A percentile compares a stretch with the other conserved stretches of the same genome.
phyloP scores from a whole-genome alignment of 2,888 invertebrate genomes.

The Cylindroiulus punctatus region DNA sequence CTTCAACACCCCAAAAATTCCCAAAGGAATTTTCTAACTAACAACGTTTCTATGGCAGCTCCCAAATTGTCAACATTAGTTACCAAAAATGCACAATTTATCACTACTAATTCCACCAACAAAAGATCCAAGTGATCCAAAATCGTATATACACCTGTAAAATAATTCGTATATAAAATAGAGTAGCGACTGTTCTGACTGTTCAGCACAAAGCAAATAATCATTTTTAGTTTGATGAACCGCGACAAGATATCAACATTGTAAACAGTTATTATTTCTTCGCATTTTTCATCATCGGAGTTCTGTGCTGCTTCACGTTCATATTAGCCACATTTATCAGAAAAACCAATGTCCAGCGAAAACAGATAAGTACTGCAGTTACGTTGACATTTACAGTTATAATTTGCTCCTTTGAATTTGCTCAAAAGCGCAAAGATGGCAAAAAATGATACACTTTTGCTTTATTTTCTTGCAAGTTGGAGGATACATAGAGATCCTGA shows the following conservation, averaged over 20 bases:
- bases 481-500: conserved; percentile 52
- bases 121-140: too few species aligned
- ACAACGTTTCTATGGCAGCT: too few species aligned
- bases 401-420: neutral
- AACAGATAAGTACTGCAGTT: conserved; percentile 27
- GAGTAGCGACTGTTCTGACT: too few species aligned
- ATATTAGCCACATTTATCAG: neutral
- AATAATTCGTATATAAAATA: too few species aligned
- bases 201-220: neutral
- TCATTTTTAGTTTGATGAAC: neutral
- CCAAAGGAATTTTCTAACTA: too few species aligned
- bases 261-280: neutral
- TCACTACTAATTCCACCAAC: too few species aligned
- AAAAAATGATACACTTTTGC: neutral
- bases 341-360: neutral
- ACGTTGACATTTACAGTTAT: neutral
- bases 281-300: neutral
- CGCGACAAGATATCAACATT: neutral
- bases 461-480: conserved; percentile 48
- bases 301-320: conserved; percentile 10
- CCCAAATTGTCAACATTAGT: too few species aligned
- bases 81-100: too few species aligned
- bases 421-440: too few species aligned
- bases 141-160: too few species aligned
- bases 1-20: too few species aligned